Base-by-base conservation (phyloP, 1,140 invertebrate species). In the Aethina tumida region DNA sequence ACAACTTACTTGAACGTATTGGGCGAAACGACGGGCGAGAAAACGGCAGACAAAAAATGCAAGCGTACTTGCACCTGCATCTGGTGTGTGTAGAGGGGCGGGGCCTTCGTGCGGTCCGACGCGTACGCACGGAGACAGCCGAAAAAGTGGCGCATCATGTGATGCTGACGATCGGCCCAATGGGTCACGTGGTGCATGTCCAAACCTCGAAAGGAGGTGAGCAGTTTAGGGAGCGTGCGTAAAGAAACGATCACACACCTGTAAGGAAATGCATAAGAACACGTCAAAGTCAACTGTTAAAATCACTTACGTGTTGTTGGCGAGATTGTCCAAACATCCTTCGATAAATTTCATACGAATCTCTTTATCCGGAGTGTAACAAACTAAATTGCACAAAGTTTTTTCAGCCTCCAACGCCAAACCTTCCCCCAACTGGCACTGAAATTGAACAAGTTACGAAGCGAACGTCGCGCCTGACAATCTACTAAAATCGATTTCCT, bases 281-380 rank as follows among this genome's bases (percentile, higher is more conserved):
- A 2, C n/a, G n/a, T 2, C 9, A 4, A 5, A 17, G n/a, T 34
- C 16, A n/a, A 13, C 12, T 17, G 3, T 9, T 10, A 9, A 2
- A 10, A 8, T 5, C 8, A 55, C 53, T 56, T 59, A 81, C 77
- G 73, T 74, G 63, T 94, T 89, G 39, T 77, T 78, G 8, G 87
- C 81, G 25, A 96, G 65, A 66, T 95, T 95, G 47, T 91, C 80
- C 17, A 96, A 66, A 55, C 90, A 95, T 1, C 88, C 90, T 64
- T 94, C 89, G 52, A 96, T 94, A 52, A 96, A 95, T 66, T 93
- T 93, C 57, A 90, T 89, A 19, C 86, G 71, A 33, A 95, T 89
- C 28, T 81, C 68, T 44, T 84, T 79, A 53, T 92, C 86, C 20
- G 85, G 85, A 55, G 84, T 91, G 50, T 84, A 93, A 56, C 89